Evolutionary conservation across 2,888 invertebrate species (phyloP).

Genomic region (Hyposoter dolosus): DNA sequence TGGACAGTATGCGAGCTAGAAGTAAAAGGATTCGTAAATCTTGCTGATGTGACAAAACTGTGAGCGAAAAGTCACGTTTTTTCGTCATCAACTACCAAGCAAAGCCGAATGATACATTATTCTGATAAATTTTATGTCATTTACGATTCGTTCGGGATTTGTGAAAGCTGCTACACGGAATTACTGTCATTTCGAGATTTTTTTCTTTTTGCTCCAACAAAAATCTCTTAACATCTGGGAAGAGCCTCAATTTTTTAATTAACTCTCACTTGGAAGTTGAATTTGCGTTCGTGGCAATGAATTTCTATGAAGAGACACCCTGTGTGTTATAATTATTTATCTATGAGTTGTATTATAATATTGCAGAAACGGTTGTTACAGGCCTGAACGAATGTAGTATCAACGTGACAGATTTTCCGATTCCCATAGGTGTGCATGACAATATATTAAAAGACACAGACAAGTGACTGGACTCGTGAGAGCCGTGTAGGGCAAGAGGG

Average conservation of each 20-base stretch:
- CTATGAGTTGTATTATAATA: background rate
- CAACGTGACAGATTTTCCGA: constrained; percentile 33
- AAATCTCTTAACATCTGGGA: too few species aligned
- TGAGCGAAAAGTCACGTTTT: background rate
- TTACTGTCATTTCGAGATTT: too few species aligned
- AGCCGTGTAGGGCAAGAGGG: constrained; percentile 15
- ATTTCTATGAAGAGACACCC: background rate
- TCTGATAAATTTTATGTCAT: too few species aligned
- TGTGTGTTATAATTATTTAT: background rate
- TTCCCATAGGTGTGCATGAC: constrained; percentile 33
- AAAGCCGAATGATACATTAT: too few species aligned
- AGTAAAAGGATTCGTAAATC: background rate
- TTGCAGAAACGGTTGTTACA: constrained; percentile 16
- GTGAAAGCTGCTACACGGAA: too few species aligned
- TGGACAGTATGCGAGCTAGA: background rate
- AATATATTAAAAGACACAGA: constrained; percentile 34
- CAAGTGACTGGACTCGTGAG: constrained; percentile 1
- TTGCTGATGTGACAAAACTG: background rate
- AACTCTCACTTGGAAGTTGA: background rate
- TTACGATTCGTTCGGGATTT: too few species aligned
- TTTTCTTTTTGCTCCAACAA: too few species aligned
- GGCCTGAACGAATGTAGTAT: constrained; percentile 33
- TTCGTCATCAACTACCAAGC: too few species aligned
- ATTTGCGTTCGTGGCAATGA: background rate
- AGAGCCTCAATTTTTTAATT: background rate